phyloP scores from a whole-genome alignment of 1,140 invertebrate species.

The Hormaphis cornu region DNA sequence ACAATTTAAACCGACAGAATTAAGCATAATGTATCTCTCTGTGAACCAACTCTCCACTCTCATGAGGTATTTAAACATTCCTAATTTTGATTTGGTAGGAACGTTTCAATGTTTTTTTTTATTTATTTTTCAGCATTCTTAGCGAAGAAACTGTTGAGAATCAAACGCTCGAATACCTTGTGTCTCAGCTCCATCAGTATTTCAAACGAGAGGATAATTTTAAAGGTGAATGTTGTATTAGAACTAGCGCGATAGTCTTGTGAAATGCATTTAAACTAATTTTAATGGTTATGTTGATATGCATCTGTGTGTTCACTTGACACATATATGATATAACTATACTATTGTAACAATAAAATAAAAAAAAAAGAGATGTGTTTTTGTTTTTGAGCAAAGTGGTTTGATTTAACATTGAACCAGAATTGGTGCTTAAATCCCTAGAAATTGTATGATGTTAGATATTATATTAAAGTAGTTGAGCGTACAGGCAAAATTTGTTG shows the following conservation, averaged over 20 bases:
- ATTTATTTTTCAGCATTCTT: slow-evolving; percentile 46
- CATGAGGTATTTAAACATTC: not conserved
- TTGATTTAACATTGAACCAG: too few species aligned
- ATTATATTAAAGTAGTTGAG: too few species aligned
- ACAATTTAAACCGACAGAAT: not conserved
- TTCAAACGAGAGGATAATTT: slow-evolving; percentile 36
- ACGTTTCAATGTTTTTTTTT: not conserved
- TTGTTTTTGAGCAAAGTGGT: too few species aligned
- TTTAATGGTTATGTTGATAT: not conserved
- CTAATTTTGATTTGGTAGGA: not conserved
- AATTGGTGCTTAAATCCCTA: too few species aligned
- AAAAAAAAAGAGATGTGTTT: too few species aligned
- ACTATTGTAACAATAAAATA: too few species aligned
- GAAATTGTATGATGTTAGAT: too few species aligned
- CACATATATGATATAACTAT: too few species aligned
- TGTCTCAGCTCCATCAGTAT: slow-evolving; percentile 57
- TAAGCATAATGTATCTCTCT: slow-evolving; percentile 2
- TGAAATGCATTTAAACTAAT: not conserved
- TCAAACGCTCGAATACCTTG: slow-evolving; percentile 54
- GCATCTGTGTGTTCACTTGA: not conserved
- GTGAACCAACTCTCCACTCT: slow-evolving; percentile 7
- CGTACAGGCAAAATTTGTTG: too few species aligned
- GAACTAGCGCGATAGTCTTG: not conserved
- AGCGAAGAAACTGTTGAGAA: slow-evolving; percentile 56
- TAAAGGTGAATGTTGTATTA: slow-evolving; percentile 33